Evolutionary conservation across 2,888 invertebrate species (phyloP).

Genomic region (Liposcelis brunnea): DNA sequence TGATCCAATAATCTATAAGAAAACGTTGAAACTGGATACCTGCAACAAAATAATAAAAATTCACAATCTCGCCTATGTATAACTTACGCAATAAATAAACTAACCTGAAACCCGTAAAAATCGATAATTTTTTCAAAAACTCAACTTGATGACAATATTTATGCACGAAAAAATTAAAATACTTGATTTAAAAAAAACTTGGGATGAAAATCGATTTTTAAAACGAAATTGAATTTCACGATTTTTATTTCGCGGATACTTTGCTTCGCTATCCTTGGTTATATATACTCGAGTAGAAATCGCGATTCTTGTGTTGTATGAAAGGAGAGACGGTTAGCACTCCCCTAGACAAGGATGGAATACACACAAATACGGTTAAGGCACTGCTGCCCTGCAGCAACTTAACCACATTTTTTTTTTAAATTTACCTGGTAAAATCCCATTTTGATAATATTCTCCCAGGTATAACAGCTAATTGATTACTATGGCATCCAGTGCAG

Average conservation of each 20-base stretch:
- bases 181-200: constrained; percentile 4
- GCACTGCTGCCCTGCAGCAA: constrained; percentile 21
- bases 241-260: no score
- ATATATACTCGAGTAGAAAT: neutral
- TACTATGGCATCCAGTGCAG: constrained; percentile 72
- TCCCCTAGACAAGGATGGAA: constrained; percentile 95
- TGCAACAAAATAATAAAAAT: constrained; percentile 24
- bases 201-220: neutral
- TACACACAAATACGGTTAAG: constrained; percentile 42
- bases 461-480: constrained; percentile 53
- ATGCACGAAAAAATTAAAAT: constrained; percentile 4
- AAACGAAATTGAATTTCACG: neutral
- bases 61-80: neutral
- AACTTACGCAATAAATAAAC: neutral
- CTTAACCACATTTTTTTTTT: constrained; percentile 30
- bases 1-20: constrained; percentile 57
- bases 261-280: neutral
- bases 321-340: constrained; percentile 96
- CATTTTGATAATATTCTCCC: constrained; percentile 45
- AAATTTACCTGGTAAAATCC: constrained; percentile 38
- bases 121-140: neutral
- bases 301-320: constrained; percentile 61
- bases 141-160: constrained; percentile 3
- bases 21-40: constrained; percentile 68
- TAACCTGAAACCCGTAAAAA: neutral